Percentiles rank a stretch among this genome's conserved stretches.
These are phyloP conservation scores for Kryptopterus vitreolus DNA, from an alignment of 2,797 vertebrate genomes.

Conservation along the genomic window DNA sequence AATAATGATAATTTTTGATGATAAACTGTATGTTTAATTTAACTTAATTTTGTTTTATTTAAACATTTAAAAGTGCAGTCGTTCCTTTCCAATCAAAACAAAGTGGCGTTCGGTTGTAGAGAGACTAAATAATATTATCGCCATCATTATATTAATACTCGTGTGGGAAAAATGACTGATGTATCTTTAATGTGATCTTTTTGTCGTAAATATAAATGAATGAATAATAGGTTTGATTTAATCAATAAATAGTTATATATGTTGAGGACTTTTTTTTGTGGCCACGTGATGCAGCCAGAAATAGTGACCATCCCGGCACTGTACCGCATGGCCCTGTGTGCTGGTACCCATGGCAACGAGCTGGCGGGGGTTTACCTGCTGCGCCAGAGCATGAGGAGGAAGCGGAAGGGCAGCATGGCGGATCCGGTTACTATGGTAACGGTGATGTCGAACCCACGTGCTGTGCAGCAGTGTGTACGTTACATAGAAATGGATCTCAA, in stretches of 20 bases:
- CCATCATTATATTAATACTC: neutral
- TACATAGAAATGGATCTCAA: conserved; percentile 79
- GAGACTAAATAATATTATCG: neutral
- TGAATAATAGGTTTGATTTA: neutral
- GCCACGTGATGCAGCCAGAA: conserved; percentile 60
- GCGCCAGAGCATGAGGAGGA: conserved; percentile 67
- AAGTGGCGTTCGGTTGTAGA: neutral
- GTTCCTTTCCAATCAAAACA: neutral
- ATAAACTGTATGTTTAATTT: neutral
- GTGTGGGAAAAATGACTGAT: neutral
- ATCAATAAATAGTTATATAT: neutral
- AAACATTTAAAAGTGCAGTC: neutral
- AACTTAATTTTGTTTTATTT: neutral
- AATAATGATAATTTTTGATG: neutral
- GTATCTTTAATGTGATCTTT: neutral
- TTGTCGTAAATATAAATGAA: neutral
- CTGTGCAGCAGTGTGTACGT: conserved; percentile 70
- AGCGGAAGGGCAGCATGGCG: conserved; percentile 53
- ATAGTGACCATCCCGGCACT: conserved; percentile 64
- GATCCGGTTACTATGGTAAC: conserved; percentile 52
- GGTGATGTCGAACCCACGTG: conserved; percentile 77
- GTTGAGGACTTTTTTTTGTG: conserved; percentile 21
- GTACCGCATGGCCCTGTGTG: conserved; percentile 75
- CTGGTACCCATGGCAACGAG: conserved; percentile 86
- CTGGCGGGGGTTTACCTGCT: conserved; percentile 79